Base-by-base conservation (phyloP, 2,888 invertebrate species). In the Sinohyriopsis cumingii region DNA sequence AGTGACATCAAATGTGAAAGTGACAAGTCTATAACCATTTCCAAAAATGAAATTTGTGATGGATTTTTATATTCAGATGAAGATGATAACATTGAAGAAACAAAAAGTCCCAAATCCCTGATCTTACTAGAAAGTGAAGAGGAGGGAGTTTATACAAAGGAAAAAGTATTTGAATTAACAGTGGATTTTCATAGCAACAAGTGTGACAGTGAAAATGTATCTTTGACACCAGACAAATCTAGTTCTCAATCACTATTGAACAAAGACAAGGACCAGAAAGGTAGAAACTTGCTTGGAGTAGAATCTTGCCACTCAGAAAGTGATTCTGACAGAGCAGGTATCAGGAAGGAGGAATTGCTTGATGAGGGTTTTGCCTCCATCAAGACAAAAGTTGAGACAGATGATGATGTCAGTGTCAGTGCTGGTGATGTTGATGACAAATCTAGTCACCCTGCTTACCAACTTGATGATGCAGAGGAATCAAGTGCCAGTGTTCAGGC, bases 271-370 rank as follows among this genome's bases (percentile, higher is more conserved):
- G 28, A 59, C 7, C 28, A 28, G 28, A 60, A 60, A 20, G 25
- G 0, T 19, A 24, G 25, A 60, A 60, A 24, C 28, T 53, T 55
- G 55, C 53, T 15, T 24, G 22, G 59, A 59, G 28, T 45, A 24
- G 57, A 53, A 65, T 57, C 56, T 28, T 56, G 45, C 56, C 63
- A 45, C 33, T 67, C 59, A 5, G 68, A 66, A 20, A 65, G 9
- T 60, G 54, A 61, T 28, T 55, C 28, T 57, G 55, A 62, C 55
- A 45, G n/a, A 53, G 6, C 28, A 55, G 55, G 59, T 20, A 67
- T 54, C 22, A 28, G 25, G 33, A 55, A 45, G 15, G 15, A 15
- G 15, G 45, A 45, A 45, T 45, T 45, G 45, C 45, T 12, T 45
- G 45, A 45, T 15, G 45, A 45, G 15, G 15, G 45, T 45, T 45